phyloP scores from a whole-genome alignment of 2,113 vertebrate genomes.

The Terrapene triunguis region DNA sequence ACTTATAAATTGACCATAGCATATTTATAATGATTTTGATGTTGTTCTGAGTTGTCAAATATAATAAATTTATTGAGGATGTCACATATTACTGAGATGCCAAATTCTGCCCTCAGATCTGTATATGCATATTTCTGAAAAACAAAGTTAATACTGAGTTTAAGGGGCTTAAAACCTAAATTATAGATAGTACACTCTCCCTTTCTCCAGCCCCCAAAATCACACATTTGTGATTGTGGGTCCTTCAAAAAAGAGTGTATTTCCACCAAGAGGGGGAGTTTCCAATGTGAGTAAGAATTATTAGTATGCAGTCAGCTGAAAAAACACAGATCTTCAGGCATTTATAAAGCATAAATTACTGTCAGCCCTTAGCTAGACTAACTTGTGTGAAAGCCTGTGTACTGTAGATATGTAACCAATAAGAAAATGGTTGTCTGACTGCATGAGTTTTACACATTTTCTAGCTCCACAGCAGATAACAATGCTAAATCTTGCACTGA shows the following conservation, averaged over 20 bases:
- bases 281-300: background rate
- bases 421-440: background rate
- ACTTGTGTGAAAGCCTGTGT: background rate
- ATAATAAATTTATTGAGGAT: slow-evolving; percentile 20
- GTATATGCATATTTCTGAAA: slow-evolving; percentile 33
- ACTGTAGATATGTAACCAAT: background rate
- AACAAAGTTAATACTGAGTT: background rate
- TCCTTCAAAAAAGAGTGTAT: background rate
- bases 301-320: slow-evolving; percentile 28
- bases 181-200: background rate
- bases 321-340: slow-evolving; percentile 24
- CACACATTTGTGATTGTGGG: background rate
- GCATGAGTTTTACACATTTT: slow-evolving; percentile 27
- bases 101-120: slow-evolving; percentile 42
- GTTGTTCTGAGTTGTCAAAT: slow-evolving; percentile 11
- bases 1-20: background rate
- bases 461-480: background rate
- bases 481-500: background rate
- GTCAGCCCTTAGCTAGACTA: background rate
- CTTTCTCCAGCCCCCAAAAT: slow-evolving; percentile 7
- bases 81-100: background rate
- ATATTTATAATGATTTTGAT: slow-evolving; percentile 34
- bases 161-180: slow-evolving; percentile 14
- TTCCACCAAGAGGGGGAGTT: rapidly evolving
- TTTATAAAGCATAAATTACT: background rate